A percentile compares a stretch with the other conserved stretches of the same genome.
phyloP scores from a whole-genome alignment of 2,113 vertebrate genomes.

The Mellivora capensis region DNA sequence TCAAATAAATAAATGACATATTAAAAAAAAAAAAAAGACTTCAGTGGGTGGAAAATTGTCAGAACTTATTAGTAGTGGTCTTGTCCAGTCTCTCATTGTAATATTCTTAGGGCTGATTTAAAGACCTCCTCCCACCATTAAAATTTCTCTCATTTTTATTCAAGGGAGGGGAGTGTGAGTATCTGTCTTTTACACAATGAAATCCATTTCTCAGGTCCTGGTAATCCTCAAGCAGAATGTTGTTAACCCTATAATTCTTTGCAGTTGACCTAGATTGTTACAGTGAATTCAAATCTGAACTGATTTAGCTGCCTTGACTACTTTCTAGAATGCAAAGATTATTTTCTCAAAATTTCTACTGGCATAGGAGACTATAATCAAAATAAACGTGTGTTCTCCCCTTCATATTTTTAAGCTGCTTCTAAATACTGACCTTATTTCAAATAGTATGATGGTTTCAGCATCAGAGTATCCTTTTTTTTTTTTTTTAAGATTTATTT shows the following conservation, averaged over 20 bases:
- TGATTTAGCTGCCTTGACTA: neutral
- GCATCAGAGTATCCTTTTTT: neutral
- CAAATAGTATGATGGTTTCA: neutral
- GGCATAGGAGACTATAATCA: neutral
- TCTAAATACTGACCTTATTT: neutral
- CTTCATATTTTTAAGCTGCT: conserved; percentile 18
- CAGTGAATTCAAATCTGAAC: neutral
- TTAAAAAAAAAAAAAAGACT: neutral
- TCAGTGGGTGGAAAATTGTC: neutral
- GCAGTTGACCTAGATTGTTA: neutral
- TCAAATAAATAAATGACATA: no score
- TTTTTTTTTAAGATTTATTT: neutral
- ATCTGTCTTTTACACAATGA: neutral
- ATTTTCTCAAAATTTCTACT: neutral
- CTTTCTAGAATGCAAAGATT: conserved; percentile 1
- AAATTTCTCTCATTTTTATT: conserved; percentile 20
- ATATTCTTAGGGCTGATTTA: conserved; percentile 2
- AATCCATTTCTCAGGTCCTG: conserved; percentile 15
- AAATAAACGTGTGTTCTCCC: neutral
- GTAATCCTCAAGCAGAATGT: neutral
- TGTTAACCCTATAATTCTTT: neutral
- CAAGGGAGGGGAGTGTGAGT: neutral
- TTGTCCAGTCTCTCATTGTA: neutral
- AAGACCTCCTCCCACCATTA: neutral
- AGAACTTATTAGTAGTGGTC: neutral